A percentile compares a stretch with the other conserved stretches of the same genome.
Conservation (phyloP, 2,113 vertebrate species). For the Benitochromis conjunctus region DNA sequence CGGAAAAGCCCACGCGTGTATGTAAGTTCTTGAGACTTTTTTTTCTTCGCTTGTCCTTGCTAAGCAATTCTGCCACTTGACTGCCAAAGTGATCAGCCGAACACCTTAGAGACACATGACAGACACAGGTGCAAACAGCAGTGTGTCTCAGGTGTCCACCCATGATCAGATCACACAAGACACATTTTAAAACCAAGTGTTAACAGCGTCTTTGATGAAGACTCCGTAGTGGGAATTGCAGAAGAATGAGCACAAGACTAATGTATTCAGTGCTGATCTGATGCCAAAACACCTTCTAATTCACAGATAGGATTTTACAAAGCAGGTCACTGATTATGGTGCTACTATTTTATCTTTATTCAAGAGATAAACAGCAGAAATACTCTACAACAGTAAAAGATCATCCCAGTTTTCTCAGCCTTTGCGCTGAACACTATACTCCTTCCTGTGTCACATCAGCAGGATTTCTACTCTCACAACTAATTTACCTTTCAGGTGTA, state of each 20-base stretch:
- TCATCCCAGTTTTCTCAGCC: not conserved
- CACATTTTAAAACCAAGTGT: not conserved
- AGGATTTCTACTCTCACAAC: not conserved
- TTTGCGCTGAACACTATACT: not conserved
- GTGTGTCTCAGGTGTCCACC: not conserved
- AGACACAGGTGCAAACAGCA: not conserved
- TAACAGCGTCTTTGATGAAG: not conserved
- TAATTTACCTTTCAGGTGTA: constrained; percentile 5
- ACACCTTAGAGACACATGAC: not conserved
- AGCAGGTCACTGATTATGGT: not conserved
- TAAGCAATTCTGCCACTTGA: not conserved
- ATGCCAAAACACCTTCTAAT: not conserved
- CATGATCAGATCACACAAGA: not conserved
- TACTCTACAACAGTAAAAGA: not conserved
- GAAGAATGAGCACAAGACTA: not conserved
- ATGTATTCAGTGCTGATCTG: not conserved
- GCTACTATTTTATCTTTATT: not conserved
- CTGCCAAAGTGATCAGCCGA: not conserved
- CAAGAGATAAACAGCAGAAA: not conserved
- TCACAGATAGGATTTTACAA: not conserved
- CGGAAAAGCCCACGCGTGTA: not conserved
- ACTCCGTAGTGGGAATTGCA: not conserved
- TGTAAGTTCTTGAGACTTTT: not conserved
- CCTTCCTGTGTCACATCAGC: not conserved
- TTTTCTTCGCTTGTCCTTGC: not conserved